Percentiles rank a stretch among this genome's conserved stretches.
Evolutionary conservation across 2,797 vertebrate species (phyloP).

Genomic region (Notamacropus eugenii): DNA sequence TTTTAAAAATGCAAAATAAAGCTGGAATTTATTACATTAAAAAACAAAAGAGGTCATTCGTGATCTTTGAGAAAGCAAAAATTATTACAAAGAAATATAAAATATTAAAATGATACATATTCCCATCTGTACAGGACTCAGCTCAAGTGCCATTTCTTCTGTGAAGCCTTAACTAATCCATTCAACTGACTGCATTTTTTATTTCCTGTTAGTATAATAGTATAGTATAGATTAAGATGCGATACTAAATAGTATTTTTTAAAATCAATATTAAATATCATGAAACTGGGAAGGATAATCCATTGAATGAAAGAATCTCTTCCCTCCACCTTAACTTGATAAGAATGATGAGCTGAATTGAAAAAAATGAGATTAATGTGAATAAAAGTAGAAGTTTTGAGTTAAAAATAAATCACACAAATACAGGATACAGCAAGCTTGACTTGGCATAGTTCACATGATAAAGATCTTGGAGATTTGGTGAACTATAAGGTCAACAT

Average conservation of each 20-base stretch:
- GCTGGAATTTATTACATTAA: neutral
- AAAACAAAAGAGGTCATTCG: neutral
- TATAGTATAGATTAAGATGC: neutral
- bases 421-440: neutral
- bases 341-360: neutral
- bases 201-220: neutral
- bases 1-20: neutral
- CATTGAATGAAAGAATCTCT: too few species aligned
- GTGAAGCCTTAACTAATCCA: neutral
- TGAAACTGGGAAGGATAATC: neutral
- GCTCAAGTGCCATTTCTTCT: neutral
- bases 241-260: neutral
- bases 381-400: neutral
- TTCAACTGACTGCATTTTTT: neutral
- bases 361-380: neutral
- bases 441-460: neutral
- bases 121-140: neutral
- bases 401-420: neutral
- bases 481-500: neutral
- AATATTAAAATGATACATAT: neutral
- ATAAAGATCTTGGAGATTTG: neutral
- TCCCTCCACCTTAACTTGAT: too few species aligned
- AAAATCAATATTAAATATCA: neutral
- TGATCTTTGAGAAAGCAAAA: neutral
- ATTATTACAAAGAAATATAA: neutral